Evolutionary conservation across 1,140 invertebrate species (phyloP), one percentile per base, ranked within the genome.

Genomic region (Orius laevigatus): DNA sequence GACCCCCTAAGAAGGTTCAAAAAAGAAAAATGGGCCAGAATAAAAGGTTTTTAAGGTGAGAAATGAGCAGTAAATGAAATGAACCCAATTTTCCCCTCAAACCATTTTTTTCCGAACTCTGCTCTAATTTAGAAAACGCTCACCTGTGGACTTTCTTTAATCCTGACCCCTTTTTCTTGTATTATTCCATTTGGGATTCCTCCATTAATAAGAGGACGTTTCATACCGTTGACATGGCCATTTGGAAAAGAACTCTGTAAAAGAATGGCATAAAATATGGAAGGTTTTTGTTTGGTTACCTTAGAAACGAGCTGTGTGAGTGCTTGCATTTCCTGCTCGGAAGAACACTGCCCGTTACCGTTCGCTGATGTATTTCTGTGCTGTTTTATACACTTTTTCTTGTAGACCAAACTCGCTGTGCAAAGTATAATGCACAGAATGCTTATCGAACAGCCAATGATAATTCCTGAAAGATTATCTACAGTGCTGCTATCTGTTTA

Each of bases 131-230:
- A n/a, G n/a, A n/a, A n/a, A n/a, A n/a, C n/a, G n/a, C 15, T 43
- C 62, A 74, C 71, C 64, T 71, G 66, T 41, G 70, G 68, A 62
- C 71, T 72, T 60, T 72, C 68, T 35, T 66, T 70, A 36, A 71
- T 70, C 48, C 65, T 61, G 43, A 70, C 59, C 57, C 65, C 61
- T 40, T 65, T 66, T 12, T 51, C 50, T 36, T 46, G 46, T 14
- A 44, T 56, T 47, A 66, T 61, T 20, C 67, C 67, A 54, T 71
- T 68, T 16, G 62, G 55, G 47, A 57, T 46, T 33, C 49, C 63
- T 56, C 67, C 67, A 67, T 42, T 65, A 52, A 70, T 53, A 19
- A 70, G 56, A 19, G 67, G 64, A 36, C 67, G 59, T 51, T 67
- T 67, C 5, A 60, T 57, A 41, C 64, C 65, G 49, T 69, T 68